Conservation (phyloP, 2,797 vertebrate species). For the Poeciliopsis presidionis region DNA sequence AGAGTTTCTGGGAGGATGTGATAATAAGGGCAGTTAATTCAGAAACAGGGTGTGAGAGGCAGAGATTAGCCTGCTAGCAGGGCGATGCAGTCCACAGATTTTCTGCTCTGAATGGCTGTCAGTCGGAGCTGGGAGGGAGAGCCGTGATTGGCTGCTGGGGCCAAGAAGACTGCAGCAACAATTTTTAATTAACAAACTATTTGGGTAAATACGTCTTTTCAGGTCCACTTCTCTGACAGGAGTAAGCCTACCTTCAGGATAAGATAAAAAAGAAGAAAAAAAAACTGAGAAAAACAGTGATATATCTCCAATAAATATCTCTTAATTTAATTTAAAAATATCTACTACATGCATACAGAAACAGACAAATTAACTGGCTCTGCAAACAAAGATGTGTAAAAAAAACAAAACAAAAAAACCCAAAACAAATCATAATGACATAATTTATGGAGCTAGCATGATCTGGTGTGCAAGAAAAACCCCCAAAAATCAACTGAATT, state of each 20-base stretch:
- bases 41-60: constrained; percentile 73
- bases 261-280: background rate
- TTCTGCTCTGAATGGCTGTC: constrained; percentile 72
- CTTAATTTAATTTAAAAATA: background rate
- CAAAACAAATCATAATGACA: background rate
- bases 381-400: background rate
- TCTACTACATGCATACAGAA: background rate
- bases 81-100: constrained; percentile 75
- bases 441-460: background rate
- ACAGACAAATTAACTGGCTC: background rate
- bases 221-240: constrained; percentile 51
- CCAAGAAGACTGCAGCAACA: constrained; percentile 51
- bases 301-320: background rate
- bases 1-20: constrained; percentile 71
- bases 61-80: constrained; percentile 72
- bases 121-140: constrained; percentile 52
- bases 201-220: constrained; percentile 70
- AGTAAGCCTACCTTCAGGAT: background rate
- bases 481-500: background rate
- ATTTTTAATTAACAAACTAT: constrained; percentile 74
- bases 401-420: background rate
- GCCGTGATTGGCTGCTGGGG: constrained; percentile 34
- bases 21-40: constrained; percentile 80
- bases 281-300: background rate
- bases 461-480: background rate